Evolutionary conservation across 2,797 vertebrate genomes (phyloP).

Genomic region (Ibycter americanus): DNA sequence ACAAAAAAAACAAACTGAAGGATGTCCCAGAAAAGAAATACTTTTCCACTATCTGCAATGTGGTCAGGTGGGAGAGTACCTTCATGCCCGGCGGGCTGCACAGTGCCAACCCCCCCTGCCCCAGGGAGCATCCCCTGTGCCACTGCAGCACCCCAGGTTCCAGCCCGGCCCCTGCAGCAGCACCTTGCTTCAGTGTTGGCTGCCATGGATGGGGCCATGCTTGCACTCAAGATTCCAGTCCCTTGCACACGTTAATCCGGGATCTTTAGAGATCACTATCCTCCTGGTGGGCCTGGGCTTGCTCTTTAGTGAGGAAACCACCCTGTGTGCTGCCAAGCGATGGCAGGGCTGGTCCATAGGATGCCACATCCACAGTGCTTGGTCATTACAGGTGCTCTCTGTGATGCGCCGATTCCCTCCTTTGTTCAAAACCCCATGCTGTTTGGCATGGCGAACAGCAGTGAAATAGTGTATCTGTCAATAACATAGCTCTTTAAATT

Average conservation of each 20-base stretch:
- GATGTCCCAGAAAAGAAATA: neutral
- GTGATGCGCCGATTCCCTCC: neutral
- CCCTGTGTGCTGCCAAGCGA: neutral
- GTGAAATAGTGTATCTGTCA: slow-evolving; percentile 62
- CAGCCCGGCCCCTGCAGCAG: neutral
- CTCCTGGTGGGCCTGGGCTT: fast-evolving
- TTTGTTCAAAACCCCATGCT: neutral
- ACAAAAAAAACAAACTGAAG: neutral
- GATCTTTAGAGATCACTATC: neutral
- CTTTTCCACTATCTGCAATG: neutral
- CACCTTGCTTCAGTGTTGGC: neutral
- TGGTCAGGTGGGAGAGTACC: neutral
- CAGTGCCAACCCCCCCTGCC: neutral
- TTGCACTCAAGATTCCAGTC: neutral
- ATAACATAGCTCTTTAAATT: slow-evolving; percentile 73
- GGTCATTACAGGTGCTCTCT: neutral
- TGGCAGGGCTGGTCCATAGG: neutral
- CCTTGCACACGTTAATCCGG: fast-evolving
- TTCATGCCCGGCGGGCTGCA: neutral
- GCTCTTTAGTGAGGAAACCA: neutral
- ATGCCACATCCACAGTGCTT: fast-evolving
- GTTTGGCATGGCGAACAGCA: neutral
- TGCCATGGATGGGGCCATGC: fast-evolving
- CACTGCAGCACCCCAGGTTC: neutral
- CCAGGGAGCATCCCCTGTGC: neutral